Percentiles rank a stretch among this genome's conserved stretches.
Conservation (phyloP, 1,140 invertebrate genomes). For the Saxidomus purpurata region DNA sequence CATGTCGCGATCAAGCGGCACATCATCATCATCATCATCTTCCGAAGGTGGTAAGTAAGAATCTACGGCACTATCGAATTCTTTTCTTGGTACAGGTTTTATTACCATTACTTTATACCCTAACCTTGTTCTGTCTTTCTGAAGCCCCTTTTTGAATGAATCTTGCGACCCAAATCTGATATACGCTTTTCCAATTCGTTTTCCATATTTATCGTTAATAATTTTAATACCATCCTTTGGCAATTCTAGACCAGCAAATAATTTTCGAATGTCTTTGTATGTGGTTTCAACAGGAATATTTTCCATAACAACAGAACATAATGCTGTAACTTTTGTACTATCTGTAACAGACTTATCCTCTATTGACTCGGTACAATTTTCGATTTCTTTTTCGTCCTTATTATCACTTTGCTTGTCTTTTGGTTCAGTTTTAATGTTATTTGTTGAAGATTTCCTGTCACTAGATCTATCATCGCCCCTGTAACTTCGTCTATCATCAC, state of each 20-base stretch:
- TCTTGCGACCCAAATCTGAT: constrained; percentile 91
- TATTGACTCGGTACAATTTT: constrained; percentile 15
- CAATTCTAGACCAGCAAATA: constrained; percentile 93
- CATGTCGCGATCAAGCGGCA: constrained; percentile 14
- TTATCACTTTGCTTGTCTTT: not conserved
- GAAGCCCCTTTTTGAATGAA: constrained; percentile 91
- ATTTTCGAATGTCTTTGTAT: constrained; percentile 91
- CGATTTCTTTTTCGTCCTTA: not conserved
- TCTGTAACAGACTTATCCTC: constrained; percentile 31
- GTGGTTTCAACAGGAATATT: constrained; percentile 77
- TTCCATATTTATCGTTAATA: constrained; percentile 92
- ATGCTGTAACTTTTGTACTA: not conserved
- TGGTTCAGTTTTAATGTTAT: not conserved
- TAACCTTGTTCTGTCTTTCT: constrained; percentile 86
- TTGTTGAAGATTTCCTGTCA: not conserved
- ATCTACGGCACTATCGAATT: constrained; percentile 81
- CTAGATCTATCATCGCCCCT: not conserved
- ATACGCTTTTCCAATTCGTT: constrained; percentile 92
- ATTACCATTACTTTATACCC: constrained; percentile 80
- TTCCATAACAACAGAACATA: constrained; percentile 68
- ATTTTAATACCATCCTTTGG: constrained; percentile 94
- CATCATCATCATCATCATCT: constrained; percentile 27
- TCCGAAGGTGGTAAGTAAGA: constrained; percentile 71
- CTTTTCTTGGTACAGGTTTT: constrained; percentile 72
- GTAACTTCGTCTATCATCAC: not conserved